Evolutionary conservation across 2,888 invertebrate genomes (phyloP).

Genomic region (Syritta pipiens): DNA sequence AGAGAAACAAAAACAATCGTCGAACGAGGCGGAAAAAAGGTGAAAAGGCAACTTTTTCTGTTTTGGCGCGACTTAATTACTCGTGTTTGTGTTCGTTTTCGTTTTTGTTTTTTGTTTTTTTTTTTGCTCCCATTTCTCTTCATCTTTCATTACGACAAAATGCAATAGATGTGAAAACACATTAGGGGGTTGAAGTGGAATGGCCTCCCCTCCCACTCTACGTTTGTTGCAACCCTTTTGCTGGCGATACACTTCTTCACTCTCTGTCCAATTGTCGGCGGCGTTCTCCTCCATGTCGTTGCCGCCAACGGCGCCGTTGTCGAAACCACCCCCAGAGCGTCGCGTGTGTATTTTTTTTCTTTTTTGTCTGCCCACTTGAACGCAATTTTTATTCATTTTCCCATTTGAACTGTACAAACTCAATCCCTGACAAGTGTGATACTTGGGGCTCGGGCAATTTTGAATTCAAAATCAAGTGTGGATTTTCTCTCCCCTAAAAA

Average conservation of each 20-base stretch:
- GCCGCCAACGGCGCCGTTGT: too few species aligned
- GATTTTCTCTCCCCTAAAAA: not conserved
- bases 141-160: conserved; percentile 28
- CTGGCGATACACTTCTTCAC: too few species aligned
- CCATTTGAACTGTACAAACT: not conserved
- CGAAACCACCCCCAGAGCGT: conserved; percentile 9
- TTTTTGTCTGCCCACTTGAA: conserved; percentile 10
- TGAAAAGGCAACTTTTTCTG: conserved; percentile 39
- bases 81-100: conserved; percentile 44
- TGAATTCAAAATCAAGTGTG: conserved; percentile 46
- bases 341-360: too few species aligned
- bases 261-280: too few species aligned
- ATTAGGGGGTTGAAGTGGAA: conserved; percentile 34
- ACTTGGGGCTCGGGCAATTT: conserved; percentile 34
- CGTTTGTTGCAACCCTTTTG: conserved; percentile 1
- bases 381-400: conserved; percentile 29
- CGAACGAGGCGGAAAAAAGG: conserved; percentile 27
- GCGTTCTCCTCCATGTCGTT: too few species aligned
- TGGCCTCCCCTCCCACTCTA: conserved; percentile 12
- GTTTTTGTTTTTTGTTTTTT: too few species aligned
- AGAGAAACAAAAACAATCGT: conserved; percentile 25
- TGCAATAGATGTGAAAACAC: conserved; percentile 48
- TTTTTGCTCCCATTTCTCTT: conserved; percentile 7
- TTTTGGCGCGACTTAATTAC: conserved; percentile 59
- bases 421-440: conserved; percentile 41